Base-by-base conservation (phyloP, 2,797 vertebrate genomes). In the Sebastiscus tertius region DNA sequence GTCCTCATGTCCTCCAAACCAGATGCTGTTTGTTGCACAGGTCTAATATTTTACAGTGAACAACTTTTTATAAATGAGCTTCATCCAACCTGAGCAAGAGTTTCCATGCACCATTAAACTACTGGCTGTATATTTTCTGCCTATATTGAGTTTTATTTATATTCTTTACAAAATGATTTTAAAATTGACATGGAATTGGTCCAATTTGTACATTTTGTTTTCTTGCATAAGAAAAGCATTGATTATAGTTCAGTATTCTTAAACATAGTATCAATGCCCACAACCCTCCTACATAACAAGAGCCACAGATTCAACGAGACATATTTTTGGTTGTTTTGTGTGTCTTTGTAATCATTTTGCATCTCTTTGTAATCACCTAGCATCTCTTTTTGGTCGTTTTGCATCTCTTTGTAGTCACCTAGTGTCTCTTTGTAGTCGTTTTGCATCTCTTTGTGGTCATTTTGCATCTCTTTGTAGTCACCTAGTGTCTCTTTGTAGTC, bases 401-500 rank as follows among this genome's bases (percentile, higher is more conserved):
- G 49, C 49, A 20, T 52, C 4, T 20, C 0, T 46, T 34, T 34
- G 33, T 34, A 10, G 8, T 26, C 3, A 26, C 3, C 3, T 26
- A 3, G 26, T 26, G 3, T 26, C 3, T 26, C 26, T 26, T 26
- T 3, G 26, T 26, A 26, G 26, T 26, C 26, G 26, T 26, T 26
- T 26, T 26, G 26, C 26, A 26, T 26, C 26, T 26, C 26, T 26
- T 26, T 26, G 26, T 26, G 3, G 3, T 26, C 3, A 26, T 3
- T 3, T 26, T 3, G 26, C 26, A 3, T 26, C 26, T 26, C 26
- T 26, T 39, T 49, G 6, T 49, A 8, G 42, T 49, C 16, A 1
- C 0, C 0, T 49, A 5, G 42, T 0, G 1, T 49, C 14, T 16
- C 39, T 42, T 14, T 42, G 0, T 42, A 6, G 13, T 46, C 14